Conservation (phyloP, 2,888 invertebrate genomes). For the Drosophila vallismaia region DNA sequence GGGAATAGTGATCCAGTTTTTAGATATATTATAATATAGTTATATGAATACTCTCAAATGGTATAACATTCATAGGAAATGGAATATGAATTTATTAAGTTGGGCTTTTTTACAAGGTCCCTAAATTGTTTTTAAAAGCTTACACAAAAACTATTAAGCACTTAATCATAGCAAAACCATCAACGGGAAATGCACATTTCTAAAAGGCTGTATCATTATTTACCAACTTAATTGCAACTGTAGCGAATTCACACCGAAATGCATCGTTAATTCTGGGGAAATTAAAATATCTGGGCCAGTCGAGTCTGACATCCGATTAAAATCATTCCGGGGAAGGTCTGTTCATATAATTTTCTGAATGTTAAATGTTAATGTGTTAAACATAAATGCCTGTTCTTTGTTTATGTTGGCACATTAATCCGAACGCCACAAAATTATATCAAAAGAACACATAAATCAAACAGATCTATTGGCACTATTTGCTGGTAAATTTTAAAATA, state of each 20-base stretch:
- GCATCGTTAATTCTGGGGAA: conserved; percentile 56
- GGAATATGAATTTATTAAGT: not conserved
- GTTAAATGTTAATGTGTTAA: conserved; percentile 28
- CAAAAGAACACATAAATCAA: conserved; percentile 48
- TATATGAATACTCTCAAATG: not conserved
- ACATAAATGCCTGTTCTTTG: conserved; percentile 42
- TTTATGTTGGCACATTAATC: conserved; percentile 49
- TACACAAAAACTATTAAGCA: not conserved
- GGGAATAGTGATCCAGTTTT: not conserved
- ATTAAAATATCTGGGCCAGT: conserved; percentile 79
- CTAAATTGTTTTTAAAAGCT: not conserved
- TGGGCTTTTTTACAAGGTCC: not conserved
- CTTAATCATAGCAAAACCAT: not conserved
- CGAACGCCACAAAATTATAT: conserved; percentile 23
- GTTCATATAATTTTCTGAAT: conserved; percentile 7
- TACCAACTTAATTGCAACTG: conserved; percentile 15
- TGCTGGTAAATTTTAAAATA: conserved; percentile 2
- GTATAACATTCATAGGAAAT: not conserved
- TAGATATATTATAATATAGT: not conserved
- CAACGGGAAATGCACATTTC: conserved; percentile 20
- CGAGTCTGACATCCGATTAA: conserved; percentile 64
- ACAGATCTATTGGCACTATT: conserved; percentile 36
- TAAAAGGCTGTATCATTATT: conserved; percentile 7
- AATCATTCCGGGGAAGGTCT: conserved; percentile 15
- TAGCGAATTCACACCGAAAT: conserved; percentile 41